Percentiles rank a stretch among this genome's conserved stretches.
Conservation (phyloP, 2,888 invertebrate genomes). For the Papilio elwesi region DNA sequence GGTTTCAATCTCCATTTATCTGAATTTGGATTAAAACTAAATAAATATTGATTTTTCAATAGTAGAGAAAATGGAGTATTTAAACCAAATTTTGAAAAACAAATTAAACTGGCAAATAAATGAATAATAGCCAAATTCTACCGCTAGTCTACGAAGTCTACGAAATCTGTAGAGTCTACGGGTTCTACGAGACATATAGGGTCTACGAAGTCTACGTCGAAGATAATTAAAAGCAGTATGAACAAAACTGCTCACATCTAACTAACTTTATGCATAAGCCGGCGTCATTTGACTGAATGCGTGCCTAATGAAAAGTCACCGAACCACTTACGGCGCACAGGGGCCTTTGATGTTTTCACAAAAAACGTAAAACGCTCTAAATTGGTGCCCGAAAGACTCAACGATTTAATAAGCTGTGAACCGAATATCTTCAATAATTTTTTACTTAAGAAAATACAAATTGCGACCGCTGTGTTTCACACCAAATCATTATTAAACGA, state of each 20-base stretch:
- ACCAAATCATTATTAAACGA: no score
- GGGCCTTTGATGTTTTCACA: conserved; percentile 13
- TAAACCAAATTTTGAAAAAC: no score
- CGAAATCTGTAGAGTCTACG: neutral
- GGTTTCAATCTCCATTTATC: no score
- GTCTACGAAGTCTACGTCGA: neutral
- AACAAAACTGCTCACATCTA: neutral
- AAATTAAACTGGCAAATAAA: no score
- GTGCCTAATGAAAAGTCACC: conserved; percentile 33
- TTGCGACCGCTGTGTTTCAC: neutral
- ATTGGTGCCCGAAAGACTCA: conserved; percentile 1
- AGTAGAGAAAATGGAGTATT: no score
- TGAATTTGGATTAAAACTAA: no score
- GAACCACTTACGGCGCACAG: conserved; percentile 19
- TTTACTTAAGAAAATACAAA: neutral
- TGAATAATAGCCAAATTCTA: no score
- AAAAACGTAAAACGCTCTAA: conserved; percentile 9
- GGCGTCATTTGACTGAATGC: conserved; percentile 19
- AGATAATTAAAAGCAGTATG: neutral
- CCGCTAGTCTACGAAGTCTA: neutral
- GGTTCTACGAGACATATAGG: neutral
- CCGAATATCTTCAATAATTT: neutral
- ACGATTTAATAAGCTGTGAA: neutral
- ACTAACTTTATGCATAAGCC: conserved; percentile 13
- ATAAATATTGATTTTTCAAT: no score